Percentiles rank a stretch among this genome's conserved stretches.
These are phyloP conservation scores for Melanerpes formicivorus DNA, from an alignment of 2,113 vertebrate genomes.

Conservation along the genomic window DNA sequence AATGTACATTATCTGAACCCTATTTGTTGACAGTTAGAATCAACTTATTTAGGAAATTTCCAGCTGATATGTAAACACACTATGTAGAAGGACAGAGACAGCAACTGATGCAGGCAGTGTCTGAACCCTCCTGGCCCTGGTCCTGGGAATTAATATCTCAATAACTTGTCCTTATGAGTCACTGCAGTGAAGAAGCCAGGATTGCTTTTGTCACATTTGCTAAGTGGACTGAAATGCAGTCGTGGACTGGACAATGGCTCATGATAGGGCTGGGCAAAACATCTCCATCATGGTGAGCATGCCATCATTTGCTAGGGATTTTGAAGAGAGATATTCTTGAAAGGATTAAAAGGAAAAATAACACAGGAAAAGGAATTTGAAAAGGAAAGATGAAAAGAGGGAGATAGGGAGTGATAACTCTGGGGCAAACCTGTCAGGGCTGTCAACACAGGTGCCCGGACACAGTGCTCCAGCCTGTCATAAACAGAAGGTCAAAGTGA, in stretches of 20 bases:
- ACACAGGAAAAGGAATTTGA: neutral
- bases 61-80: neutral
- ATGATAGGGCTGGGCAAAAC: neutral
- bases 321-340: neutral
- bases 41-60: conserved; percentile 1
- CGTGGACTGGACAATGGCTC: neutral
- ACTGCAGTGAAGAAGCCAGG: conserved; percentile 6
- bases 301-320: neutral
- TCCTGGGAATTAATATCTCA: conserved; percentile 47
- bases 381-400: neutral
- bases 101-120: neutral
- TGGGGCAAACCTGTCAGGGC: neutral
- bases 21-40: conserved; percentile 14
- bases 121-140: conserved; percentile 1
- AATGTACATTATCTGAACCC: neutral
- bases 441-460: neutral
- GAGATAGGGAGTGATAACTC: neutral
- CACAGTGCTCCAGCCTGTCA: neutral
- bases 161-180: conserved; percentile 47
- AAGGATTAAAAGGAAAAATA: neutral
- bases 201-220: conserved; percentile 14
- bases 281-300: neutral
- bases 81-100: neutral
- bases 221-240: neutral
- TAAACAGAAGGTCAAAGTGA: neutral